phyloP scores from a whole-genome alignment of 2,113 vertebrate genomes.

The Nyctibius bracteatus region DNA sequence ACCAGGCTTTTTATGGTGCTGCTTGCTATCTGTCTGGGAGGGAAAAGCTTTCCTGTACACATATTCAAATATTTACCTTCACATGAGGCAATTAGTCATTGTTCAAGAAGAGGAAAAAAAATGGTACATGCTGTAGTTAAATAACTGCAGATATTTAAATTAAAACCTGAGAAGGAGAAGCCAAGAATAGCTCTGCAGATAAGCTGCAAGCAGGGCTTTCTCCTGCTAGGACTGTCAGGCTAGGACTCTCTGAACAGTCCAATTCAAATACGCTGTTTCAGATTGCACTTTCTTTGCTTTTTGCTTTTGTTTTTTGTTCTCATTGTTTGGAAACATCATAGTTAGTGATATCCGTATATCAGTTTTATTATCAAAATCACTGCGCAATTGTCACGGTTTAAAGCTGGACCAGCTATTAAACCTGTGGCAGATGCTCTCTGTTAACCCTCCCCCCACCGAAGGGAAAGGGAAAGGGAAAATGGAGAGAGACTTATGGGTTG shows the following conservation, averaged over 20 bases:
- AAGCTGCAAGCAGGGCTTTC: not conserved
- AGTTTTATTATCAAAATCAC: not conserved
- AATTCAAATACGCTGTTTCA: not conserved
- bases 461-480: too few species aligned
- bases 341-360: not conserved
- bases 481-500: too few species aligned
- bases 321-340: not conserved
- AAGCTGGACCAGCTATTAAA: too few species aligned
- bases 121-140: not conserved
- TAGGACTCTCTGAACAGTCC: not conserved
- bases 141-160: slow-evolving; percentile 8
- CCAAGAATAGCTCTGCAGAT: not conserved
- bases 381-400: too few species aligned
- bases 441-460: too few species aligned
- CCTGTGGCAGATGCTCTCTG: too few species aligned
- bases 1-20: not conserved
- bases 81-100: not conserved
- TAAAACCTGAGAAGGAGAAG: not conserved
- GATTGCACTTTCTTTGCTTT: not conserved
- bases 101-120: not conserved
- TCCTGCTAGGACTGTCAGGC: not conserved
- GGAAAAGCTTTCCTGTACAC: not conserved
- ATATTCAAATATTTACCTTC: slow-evolving; percentile 37
- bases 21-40: not conserved
- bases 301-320: not conserved